Evolutionary conservation across 2,888 invertebrate species (phyloP), one percentile per base, ranked within the genome.

Genomic region (Lepidochrysops patricia): DNA sequence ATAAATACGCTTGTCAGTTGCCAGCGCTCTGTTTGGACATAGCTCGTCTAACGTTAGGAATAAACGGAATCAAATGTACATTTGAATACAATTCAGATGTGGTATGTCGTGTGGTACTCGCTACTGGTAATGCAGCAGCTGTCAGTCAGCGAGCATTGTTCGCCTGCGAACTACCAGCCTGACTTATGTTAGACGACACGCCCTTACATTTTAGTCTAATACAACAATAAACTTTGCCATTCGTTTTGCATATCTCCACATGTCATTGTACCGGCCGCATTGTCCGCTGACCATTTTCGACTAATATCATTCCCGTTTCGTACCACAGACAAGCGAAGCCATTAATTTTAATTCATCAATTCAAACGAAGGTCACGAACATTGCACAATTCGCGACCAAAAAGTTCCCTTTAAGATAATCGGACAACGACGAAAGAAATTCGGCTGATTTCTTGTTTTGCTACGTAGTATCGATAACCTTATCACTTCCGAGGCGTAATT

Each of bases 1-100:
- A 86, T 87, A 84, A 87, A 89, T 86, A 87, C 71, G 74, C 77
- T 78, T 79, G 77, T 78, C 76, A 79, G 79, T 77, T 84, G 84
- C 83, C 84, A 84, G 75, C 78, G 70, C 65, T 69, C 62, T 52
- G 65, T 68, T 67, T 70, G 67, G 66, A 64, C 65, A 68, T 66
- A 63, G 62, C 67, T 67, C 67, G 64, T 65, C 65, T 66, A 67
- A 64, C 62, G 60, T 62, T 56, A 61, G 62, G 64, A 59, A 63
- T 64, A 62, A 63, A 67, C 67, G 64, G 63, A 67, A 65, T 64
- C 64, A 61, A 63, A 64, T 62, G 62, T 61, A 60, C 61, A 66
- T 67, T 67, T 67, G 64, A 66, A 67, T 67, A 67, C 68, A 67
- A 67, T 68, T 64, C 64, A 61, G 62, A 63, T 64, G 66, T 60